Percentiles rank a stretch among this genome's conserved stretches.
phyloP scores from a whole-genome alignment of 2,888 invertebrate species.

The Apamea anceps region DNA sequence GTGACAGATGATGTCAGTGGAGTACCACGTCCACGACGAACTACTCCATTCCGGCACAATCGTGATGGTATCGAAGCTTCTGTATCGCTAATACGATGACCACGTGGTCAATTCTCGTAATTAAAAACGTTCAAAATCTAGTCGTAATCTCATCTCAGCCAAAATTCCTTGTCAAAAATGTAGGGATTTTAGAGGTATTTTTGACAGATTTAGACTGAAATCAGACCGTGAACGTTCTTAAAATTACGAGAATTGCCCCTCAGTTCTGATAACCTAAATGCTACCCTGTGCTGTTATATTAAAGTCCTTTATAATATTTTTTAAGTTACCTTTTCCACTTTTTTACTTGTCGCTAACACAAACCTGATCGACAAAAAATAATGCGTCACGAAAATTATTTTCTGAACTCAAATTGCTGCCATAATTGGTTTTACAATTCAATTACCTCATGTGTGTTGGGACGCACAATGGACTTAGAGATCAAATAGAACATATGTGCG shows the following conservation, averaged over 20 bases:
- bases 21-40: no score
- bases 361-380: conserved; percentile 6
- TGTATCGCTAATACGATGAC: no score
- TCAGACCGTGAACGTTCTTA: no score
- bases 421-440: conserved; percentile 33
- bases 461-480: not conserved
- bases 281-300: not conserved
- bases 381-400: not conserved
- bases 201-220: not conserved
- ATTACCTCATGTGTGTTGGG: conserved; percentile 1
- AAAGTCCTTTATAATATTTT: not conserved
- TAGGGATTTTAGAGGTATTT: not conserved
- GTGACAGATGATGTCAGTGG: no score
- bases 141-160: not conserved
- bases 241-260: no score
- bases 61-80: no score
- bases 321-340: not conserved
- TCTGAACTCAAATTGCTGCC: conserved; percentile 6
- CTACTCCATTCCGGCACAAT: no score
- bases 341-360: not conserved
- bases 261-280: not conserved
- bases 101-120: no score
- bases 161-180: not conserved
- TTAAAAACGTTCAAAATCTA: no score
- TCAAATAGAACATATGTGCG: conserved; percentile 11